Evolutionary conservation across 2,113 vertebrate genomes (phyloP).

Genomic region (Lamprologus lemairii): DNA sequence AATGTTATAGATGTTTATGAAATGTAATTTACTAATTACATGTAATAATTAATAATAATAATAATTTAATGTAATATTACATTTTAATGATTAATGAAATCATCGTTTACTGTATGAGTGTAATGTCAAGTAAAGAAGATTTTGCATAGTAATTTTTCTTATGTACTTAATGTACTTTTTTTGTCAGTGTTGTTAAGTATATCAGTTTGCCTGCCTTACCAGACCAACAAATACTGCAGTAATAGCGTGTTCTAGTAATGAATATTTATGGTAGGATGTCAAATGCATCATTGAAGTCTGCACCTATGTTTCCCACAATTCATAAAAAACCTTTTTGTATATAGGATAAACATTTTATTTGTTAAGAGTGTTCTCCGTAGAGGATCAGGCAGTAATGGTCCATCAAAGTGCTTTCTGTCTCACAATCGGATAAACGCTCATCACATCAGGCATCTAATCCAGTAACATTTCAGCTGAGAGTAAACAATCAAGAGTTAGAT

Average conservation of each 20-base stretch:
- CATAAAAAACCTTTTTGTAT: neutral
- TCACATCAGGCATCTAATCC: neutral
- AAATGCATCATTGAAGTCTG: neutral
- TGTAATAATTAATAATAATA: neutral
- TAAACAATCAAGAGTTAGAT: slow-evolving; percentile 8
- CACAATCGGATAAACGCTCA: neutral
- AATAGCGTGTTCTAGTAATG: neutral
- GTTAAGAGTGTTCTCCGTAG: neutral
- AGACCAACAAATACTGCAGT: neutral
- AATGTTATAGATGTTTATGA: neutral
- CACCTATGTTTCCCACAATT: neutral
- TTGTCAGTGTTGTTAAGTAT: neutral
- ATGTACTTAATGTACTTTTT: neutral
- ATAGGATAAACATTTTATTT: neutral
- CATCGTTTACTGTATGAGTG: neutral
- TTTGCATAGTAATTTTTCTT: neutral
- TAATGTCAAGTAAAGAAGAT: neutral
- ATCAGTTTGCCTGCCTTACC: neutral
- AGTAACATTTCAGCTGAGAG: neutral
- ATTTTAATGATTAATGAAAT: neutral
- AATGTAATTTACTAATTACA: neutral
- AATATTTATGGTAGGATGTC: neutral
- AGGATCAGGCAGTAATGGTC: neutral
- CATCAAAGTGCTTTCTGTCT: neutral
- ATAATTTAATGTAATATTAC: neutral